Percentiles rank a stretch among this genome's conserved stretches.
Conservation (phyloP, 1,140 invertebrate genomes). For the Acromyrmex charruanus region DNA sequence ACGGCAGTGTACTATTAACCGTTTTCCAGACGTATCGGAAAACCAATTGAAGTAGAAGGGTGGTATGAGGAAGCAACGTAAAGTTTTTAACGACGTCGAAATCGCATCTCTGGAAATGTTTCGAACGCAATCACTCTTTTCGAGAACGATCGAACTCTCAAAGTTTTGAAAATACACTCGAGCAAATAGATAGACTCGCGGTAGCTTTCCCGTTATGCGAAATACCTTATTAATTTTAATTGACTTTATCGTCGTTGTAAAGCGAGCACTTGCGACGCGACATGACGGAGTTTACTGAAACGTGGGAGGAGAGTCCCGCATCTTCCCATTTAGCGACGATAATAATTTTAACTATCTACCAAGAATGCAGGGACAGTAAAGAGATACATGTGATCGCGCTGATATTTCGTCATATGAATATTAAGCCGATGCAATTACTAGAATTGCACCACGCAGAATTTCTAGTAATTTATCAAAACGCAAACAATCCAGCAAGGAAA, state of each 20-base stretch:
- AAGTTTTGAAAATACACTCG: slow-evolving; percentile 48
- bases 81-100: slow-evolving; percentile 54
- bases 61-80: slow-evolving; percentile 16
- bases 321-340: background rate
- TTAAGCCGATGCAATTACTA: background rate
- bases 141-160: slow-evolving; percentile 35
- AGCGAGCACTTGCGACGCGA: background rate
- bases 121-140: slow-evolving; percentile 42
- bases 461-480: too few species aligned
- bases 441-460: too few species aligned
- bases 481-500: background rate
- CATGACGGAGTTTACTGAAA: background rate
- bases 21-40: slow-evolving; percentile 52
- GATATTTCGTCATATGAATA: background rate
- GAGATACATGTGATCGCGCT: background rate
- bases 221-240: slow-evolving; percentile 60
- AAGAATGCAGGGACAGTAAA: background rate
- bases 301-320: background rate
- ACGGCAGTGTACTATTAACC: slow-evolving; percentile 50
- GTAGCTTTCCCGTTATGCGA: background rate
- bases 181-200: slow-evolving; percentile 21
- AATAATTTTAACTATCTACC: slow-evolving; percentile 1
- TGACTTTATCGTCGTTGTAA: slow-evolving; percentile 41
- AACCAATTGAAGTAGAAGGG: slow-evolving; percentile 49
- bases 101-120: slow-evolving; percentile 18